Evolutionary conservation across 2,797 vertebrate species (phyloP), one percentile per base, ranked within the genome.

Genomic region (Xenentodon cancila): DNA sequence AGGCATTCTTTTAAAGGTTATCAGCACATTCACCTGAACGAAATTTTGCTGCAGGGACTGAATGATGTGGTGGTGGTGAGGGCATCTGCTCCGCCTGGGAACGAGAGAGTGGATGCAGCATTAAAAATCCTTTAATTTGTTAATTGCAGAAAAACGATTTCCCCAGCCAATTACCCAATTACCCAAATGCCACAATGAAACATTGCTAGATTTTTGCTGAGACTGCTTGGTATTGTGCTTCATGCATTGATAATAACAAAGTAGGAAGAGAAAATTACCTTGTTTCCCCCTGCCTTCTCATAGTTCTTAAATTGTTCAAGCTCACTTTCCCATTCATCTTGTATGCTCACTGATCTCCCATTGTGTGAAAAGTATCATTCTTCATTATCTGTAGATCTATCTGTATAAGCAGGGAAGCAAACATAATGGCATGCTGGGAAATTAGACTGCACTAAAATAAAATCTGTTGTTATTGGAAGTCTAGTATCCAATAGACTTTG

Each of bases 111-210:
- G 62, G 75, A 74, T 49, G 12, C 80, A 70, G 79, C 82, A 83
- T 80, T 81, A 80, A 78, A 88, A 87, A 83, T 79, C 80, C 85
- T 89, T 90, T 82, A 77, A 87, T 89, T 88, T 85, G 75, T 73
- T 87, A 90, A 90, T 90, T 87, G 80, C 73, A 45, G 68, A 50
- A 75, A n/a, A 89, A 83, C 58, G 82, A 90, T 88, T 85, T 87
- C 82, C 81, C 81, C 49, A 71, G 84, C 82, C 89, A 89, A 89
- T 92, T 92, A 91, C 81, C 82, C 89, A 89, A 89, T 92, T 92
- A 91, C 81, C 76, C 59, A 88, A 89, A 91, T 87, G 84, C 59
- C 85, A 86, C 53, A 9, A 70, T 88, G 89, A 91, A 88, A 70
- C 81, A 84, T 73, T 75, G 75, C 72, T 32, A 70, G 78, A 78